Conservation (phyloP, 53 echinoderm and acorn worm species). For the Actinopyga echinites region DNA sequence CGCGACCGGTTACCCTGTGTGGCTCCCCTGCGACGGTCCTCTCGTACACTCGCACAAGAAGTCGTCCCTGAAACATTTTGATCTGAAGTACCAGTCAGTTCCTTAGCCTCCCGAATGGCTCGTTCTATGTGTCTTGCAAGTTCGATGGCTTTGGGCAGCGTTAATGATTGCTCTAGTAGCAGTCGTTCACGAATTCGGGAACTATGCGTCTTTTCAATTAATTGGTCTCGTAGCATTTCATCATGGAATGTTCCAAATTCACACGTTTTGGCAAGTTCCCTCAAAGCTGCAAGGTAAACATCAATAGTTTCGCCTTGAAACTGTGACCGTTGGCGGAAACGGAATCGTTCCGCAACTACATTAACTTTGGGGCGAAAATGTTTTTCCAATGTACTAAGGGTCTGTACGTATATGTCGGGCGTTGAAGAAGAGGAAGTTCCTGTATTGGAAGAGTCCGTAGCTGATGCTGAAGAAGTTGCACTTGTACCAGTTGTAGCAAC, state of each 20-base stretch:
- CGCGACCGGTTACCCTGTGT: not conserved
- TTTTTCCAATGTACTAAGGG: conserved; percentile 1
- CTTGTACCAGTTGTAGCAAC: not conserved
- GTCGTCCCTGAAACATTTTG: not conserved
- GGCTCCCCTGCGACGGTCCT: not conserved
- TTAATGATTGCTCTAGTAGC: conserved; percentile 38
- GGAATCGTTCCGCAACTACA: conserved; percentile 52
- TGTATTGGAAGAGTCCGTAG: not conserved
- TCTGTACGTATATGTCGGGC: not conserved
- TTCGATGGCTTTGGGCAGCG: conserved; percentile 18
- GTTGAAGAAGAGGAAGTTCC: too few relatives aligned
- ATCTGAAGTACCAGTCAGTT: not conserved
- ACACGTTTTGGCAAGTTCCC: conserved; percentile 42
- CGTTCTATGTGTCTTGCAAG: conserved; percentile 33
- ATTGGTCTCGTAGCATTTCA: conserved; percentile 58
- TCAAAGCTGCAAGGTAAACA: conserved; percentile 44
- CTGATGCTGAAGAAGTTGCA: not conserved
- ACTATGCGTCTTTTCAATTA: conserved; percentile 45
- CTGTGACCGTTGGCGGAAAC: conserved; percentile 44
- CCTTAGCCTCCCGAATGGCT: conserved; percentile 25
- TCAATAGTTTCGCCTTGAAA: conserved; percentile 20
- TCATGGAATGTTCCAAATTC: conserved; percentile 53
- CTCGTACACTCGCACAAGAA: not conserved
- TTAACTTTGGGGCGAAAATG: conserved; percentile 48
- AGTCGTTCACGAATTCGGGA: conserved; percentile 36